These are phyloP conservation scores for Neosalanx taihuensis DNA, from an alignment of 2,797 vertebrate species.

Conservation along the genomic window DNA sequence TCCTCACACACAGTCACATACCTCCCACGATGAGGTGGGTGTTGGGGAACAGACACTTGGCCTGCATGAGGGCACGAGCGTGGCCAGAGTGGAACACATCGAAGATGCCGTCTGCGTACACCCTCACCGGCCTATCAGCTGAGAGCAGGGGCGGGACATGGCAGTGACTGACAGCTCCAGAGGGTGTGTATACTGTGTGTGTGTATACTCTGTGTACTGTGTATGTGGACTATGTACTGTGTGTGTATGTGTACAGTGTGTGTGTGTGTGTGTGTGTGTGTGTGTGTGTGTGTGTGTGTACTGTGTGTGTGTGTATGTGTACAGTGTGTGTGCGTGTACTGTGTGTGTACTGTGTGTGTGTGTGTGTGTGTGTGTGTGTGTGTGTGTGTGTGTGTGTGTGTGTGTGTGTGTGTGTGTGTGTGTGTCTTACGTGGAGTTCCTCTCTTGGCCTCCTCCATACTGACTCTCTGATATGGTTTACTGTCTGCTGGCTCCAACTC, in stretches of 20 bases:
- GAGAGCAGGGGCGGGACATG: constrained; percentile 1
- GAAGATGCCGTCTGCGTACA: constrained; percentile 97
- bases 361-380: too few relatives aligned
- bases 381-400: too few relatives aligned
- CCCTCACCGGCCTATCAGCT: constrained; percentile 90
- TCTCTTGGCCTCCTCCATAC: constrained; percentile 85
- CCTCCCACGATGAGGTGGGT: constrained; percentile 97
- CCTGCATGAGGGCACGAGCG: constrained; percentile 97
- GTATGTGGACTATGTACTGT: too few relatives aligned
- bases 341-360: too few relatives aligned
- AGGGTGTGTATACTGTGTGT: not conserved
- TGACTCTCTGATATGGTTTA: constrained; percentile 87
- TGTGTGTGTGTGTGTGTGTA: too few relatives aligned
- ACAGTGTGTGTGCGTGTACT: too few relatives aligned
- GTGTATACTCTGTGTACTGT: too few relatives aligned
- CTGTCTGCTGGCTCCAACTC: constrained; percentile 80
- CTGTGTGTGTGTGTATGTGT: not conserved
- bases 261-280: too few relatives aligned
- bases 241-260: too few relatives aligned
- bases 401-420: not conserved
- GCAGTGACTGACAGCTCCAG: not conserved
- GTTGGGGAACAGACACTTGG: constrained; percentile 95
- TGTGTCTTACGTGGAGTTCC: constrained; percentile 88
- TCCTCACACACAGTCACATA: constrained; percentile 54
- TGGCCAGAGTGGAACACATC: constrained; percentile 98